phyloP scores from a whole-genome alignment of 2,888 invertebrate genomes.

The Apamea monoglypha region DNA sequence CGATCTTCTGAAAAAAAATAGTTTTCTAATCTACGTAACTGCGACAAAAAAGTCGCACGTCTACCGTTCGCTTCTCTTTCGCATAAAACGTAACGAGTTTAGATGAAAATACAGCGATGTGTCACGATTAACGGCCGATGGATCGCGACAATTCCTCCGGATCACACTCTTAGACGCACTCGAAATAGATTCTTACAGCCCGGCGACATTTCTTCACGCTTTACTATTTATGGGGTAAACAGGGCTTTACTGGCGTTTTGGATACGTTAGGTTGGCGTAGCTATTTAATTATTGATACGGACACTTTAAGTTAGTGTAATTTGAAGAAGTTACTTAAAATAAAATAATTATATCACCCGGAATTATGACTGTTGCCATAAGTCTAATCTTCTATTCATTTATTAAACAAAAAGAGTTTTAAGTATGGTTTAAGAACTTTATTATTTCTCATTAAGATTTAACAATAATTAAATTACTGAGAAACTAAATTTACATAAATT shows the following conservation, averaged over 20 bases:
- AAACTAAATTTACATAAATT: too few species aligned
- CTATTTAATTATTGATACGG: neutral
- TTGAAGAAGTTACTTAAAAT: neutral
- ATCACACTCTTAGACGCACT: conserved; percentile 54
- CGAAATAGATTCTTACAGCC: conserved; percentile 55
- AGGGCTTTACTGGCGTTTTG: conserved; percentile 24
- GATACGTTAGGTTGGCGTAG: neutral
- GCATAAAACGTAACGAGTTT: conserved; percentile 70
- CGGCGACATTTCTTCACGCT: conserved; percentile 50
- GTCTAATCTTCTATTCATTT: neutral
- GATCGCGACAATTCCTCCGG: conserved; percentile 63
- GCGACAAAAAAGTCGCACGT: conserved; percentile 58
- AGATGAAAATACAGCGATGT: conserved; percentile 77
- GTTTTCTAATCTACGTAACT: neutral
- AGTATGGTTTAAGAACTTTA: too few species aligned
- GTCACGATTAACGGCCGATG: conserved; percentile 73
- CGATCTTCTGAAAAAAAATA: neutral
- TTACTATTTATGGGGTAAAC: conserved; percentile 48
- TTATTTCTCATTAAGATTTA: too few species aligned
- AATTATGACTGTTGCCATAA: neutral
- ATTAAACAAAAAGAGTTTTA: neutral
- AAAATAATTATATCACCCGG: neutral
- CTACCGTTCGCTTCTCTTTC: conserved; percentile 54
- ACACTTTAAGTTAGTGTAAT: neutral
- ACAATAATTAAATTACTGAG: too few species aligned